Base-by-base conservation (phyloP, 1,140 invertebrate genomes). In the Lysiphlebus fabarum region DNA sequence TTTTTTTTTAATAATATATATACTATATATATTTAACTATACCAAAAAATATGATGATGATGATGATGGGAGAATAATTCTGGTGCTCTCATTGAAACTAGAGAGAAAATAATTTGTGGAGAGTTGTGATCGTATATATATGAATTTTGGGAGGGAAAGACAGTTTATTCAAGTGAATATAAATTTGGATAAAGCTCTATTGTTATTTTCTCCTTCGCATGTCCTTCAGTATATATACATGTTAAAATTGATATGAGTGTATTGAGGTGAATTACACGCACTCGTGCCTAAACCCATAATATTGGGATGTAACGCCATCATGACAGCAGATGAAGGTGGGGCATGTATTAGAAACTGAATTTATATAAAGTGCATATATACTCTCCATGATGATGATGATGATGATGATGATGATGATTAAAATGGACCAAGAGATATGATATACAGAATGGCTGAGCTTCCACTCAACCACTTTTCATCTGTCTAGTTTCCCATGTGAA, bases 401-500 rank as follows among this genome's bases (percentile, higher is more conserved):
- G 17, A 26, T 26, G 17, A 26, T 26, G 17, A 26, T 26, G 17
- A 26, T 26, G 17, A 44, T 43, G 40, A 55, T 48, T 59, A 51
- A 54, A 64, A 49, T 42, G 61, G 53, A 42, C 55, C 11, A 37
- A 11, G 45, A 58, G 43, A 12, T 44, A 12, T 33, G n/a, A 9
- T 68, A 67, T 76, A 75, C 76, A 76, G 75, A 76, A 78, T 78
- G 67, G 75, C 51, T 75, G 73, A 76, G 74, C 78, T 77, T 69
- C 78, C 75, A 79, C 76, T 79, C 76, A 77, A 74, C 75, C 73
- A 77, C 70, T 79, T 78, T 73, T 79, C 76, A 77, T 80, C 78
- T 76, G 77, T 77, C 73, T 70, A 72, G 68, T 78, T 80, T 80
- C 78, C 78, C 78, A 80, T 80, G 77, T 70, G 77, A 80, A 80